Base-by-base conservation (phyloP, 2,888 invertebrate species). In the Tipula unca region DNA sequence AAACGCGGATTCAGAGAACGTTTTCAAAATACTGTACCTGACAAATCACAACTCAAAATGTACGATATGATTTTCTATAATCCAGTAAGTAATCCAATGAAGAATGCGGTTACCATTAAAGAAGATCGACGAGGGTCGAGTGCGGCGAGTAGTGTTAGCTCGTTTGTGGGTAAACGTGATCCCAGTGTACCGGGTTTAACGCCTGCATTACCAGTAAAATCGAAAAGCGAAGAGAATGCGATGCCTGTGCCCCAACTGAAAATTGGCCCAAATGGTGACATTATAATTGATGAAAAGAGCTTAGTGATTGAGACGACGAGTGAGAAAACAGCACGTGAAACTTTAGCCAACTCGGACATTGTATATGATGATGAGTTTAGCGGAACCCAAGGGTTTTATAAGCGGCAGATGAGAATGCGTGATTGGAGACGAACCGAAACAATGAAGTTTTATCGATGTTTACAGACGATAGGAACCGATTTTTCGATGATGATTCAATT, bases 61-160 rank as follows among this genome's bases (percentile, higher is more conserved):
- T 95, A 96, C 88, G 98, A 98, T 91, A 93, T 98, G 85, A 97
- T 98, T 88, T 97, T 95, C 91, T 98, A 96, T 91, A 98, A 98
- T 91, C 98, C 98, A 3, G 90, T 92, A 0, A 92, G 93, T 13
- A 96, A 95, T 91, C 96, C 96, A 3, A 95, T 96, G 92, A 92
- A 93, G 92, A 90, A 87, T 86, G 87, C 87, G 39, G 39, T 85
- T 20, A 85, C 91, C 0, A 89, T 89, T 82, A 89, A 89, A 17
- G 90, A 91, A 86, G 90, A 91, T 86, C 91, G 69, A 13, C 85
- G 86, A 1, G 84, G 87, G 39, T 32, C 29, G 83, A 87, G 39
- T 42, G 54, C 13, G 48, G 29, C 86, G 4, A 85, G 85, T 85
- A 54, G 82, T 85, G 36, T 29, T 29, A 48, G 82, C 10, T 36